Percentiles rank a stretch among this genome's conserved stretches.
These are phyloP conservation scores for Cremastobaeus sp. DNA, from an alignment of 2,888 invertebrate species.

Conservation along the genomic window DNA sequence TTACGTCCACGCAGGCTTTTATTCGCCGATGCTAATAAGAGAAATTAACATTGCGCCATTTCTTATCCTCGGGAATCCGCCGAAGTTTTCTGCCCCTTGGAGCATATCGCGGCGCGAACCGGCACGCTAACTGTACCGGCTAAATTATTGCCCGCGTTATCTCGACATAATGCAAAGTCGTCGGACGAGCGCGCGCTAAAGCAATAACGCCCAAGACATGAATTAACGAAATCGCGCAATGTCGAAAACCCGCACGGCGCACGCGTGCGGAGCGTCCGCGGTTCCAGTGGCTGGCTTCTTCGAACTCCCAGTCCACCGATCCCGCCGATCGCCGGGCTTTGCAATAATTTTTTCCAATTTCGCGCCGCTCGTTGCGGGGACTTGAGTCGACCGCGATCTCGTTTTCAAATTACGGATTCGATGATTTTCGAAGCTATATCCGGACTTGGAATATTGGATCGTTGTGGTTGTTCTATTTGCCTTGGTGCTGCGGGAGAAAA, in stretches of 20 bases:
- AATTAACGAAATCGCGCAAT: slow-evolving; percentile 29
- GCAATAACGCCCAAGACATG: slow-evolving; percentile 26
- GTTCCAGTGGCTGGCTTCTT: background rate
- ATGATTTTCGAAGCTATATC: background rate
- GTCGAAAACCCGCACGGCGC: slow-evolving; percentile 4
- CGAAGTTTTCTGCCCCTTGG: slow-evolving; percentile 34
- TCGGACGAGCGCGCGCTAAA: slow-evolving; percentile 31
- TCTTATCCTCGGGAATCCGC: slow-evolving; percentile 26
- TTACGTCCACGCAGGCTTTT: slow-evolving; percentile 19
- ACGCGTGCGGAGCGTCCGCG: slow-evolving; percentile 18
- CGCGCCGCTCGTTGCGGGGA: slow-evolving; percentile 25
- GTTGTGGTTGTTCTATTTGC: slow-evolving; percentile 3
- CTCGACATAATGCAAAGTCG: slow-evolving; percentile 32
- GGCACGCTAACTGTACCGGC: slow-evolving; percentile 45
- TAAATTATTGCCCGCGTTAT: slow-evolving; percentile 44
- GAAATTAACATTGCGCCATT: slow-evolving; percentile 47
- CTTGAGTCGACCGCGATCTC: slow-evolving; percentile 8
- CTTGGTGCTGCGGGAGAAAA: background rate
- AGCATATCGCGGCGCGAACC: slow-evolving; percentile 48
- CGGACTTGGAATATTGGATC: slow-evolving; percentile 4
- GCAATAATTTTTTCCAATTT: too few relatives aligned
- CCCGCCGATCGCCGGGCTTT: too few relatives aligned
- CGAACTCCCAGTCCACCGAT: too few relatives aligned
- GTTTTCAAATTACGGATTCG: slow-evolving; percentile 19
- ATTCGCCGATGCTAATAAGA: slow-evolving; percentile 35